Percentiles rank a stretch among this genome's conserved stretches.
These are phyloP conservation scores for Lochmaea capreae DNA, from an alignment of 2,888 invertebrate genomes.

Conservation along the genomic window DNA sequence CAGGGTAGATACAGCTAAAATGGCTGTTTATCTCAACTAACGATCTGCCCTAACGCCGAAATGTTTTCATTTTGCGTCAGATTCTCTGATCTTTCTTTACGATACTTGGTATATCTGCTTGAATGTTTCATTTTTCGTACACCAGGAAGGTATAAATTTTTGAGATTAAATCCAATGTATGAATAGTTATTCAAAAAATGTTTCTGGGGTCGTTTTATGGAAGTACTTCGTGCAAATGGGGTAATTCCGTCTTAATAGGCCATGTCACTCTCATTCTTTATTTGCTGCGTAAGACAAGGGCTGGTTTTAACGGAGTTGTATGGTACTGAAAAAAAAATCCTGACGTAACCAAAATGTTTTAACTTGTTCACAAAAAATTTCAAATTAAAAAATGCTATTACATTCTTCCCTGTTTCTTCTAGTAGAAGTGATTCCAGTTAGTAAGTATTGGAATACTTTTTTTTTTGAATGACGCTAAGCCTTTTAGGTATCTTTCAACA, in stretches of 20 bases:
- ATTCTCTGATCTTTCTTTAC: slow-evolving; percentile 37
- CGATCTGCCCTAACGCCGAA: slow-evolving; percentile 50
- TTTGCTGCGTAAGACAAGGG: slow-evolving; percentile 9
- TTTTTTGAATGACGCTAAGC: background rate
- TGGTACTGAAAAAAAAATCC: too few relatives aligned
- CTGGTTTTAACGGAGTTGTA: background rate
- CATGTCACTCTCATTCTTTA: slow-evolving; percentile 27
- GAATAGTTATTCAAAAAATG: slow-evolving; percentile 34
- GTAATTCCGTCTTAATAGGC: slow-evolving; percentile 28
- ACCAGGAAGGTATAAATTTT: slow-evolving; percentile 29
- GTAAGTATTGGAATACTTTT: background rate
- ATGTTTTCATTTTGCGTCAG: slow-evolving; percentile 53
- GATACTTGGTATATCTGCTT: slow-evolving; percentile 33
- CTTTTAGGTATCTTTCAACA: slow-evolving; percentile 9
- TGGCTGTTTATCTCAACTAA: slow-evolving; percentile 51
- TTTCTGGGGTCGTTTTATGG: slow-evolving; percentile 26
- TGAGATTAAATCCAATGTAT: slow-evolving; percentile 34
- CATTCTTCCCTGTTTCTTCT: background rate
- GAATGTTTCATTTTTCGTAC: slow-evolving; percentile 40
- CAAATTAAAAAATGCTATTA: too few relatives aligned
- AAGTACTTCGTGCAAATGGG: slow-evolving; percentile 31
- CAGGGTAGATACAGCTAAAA: slow-evolving; percentile 47
- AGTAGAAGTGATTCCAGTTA: background rate
- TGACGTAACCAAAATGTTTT: too few relatives aligned
- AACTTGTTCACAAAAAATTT: too few relatives aligned